Evolutionary conservation across 2,888 invertebrate species (phyloP).

Genomic region (Leptura quadrifasciata): DNA sequence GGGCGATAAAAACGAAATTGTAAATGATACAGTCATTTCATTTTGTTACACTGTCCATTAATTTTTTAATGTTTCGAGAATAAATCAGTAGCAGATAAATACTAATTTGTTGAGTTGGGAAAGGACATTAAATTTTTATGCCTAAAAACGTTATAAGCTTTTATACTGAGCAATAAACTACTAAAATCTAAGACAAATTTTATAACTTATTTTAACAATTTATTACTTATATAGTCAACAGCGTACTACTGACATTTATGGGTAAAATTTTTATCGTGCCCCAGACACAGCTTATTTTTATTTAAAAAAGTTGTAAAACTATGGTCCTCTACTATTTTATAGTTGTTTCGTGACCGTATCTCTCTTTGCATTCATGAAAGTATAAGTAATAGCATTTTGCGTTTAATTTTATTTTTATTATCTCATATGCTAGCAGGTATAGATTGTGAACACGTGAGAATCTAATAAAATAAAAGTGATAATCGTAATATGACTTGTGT

Average conservation of each 20-base stretch:
- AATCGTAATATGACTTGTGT: conserved; percentile 1
- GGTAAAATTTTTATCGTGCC: not conserved
- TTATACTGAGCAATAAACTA: not conserved
- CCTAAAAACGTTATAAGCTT: conserved; percentile 10
- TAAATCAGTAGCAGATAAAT: conserved; percentile 1
- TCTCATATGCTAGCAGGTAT: not conserved
- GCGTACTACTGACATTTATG: conserved; percentile 12
- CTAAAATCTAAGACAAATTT: conserved; percentile 16
- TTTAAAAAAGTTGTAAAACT: conserved; percentile 2
- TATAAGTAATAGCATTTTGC: conserved; percentile 18
- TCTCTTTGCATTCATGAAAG: not conserved
- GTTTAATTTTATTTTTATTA: conserved; percentile 19
- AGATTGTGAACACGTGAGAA: conserved; percentile 11
- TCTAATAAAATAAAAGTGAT: conserved; percentile 13
- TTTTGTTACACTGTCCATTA: not conserved
- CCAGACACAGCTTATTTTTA: conserved; percentile 7
- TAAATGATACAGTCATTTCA: conserved; percentile 12
- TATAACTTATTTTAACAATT: conserved; percentile 21
- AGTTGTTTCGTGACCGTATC: not conserved
- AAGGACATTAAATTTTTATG: conserved; percentile 4
- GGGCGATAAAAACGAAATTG: not conserved
- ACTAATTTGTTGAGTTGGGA: conserved; percentile 1
- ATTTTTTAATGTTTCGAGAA: conserved; percentile 14
- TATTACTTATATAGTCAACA: conserved; percentile 13
- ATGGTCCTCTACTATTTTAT: conserved; percentile 9